Evolutionary conservation across 2,113 vertebrate genomes (phyloP), one percentile per base, ranked within the genome.

Genomic region (Istiophorus platypterus): DNA sequence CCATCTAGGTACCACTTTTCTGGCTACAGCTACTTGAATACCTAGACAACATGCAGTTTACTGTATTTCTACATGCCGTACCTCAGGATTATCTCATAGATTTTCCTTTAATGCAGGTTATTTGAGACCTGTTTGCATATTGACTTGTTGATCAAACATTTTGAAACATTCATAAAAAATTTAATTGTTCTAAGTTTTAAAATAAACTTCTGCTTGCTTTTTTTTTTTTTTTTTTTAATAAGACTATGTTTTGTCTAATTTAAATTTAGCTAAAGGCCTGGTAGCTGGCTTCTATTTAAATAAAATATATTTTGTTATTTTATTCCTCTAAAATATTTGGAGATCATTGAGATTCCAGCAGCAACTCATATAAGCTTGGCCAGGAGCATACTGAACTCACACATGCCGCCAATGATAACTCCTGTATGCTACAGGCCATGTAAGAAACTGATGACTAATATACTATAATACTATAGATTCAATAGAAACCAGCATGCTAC

Each of bases 351-450:
- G 22, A 69, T 63, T 69, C 57, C n/a, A 56, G 31, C 31, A 20
- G 42, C 59, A 26, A 26, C 18, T 64, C 42, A 12, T 18, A 71
- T 65, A 49, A 66, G 27, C 65, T 56, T 59, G 71, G 76, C 71
- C 13, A 22, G 59, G 20, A 62, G 80, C 27, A 51, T 47, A 42
- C 15, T 63, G 34, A 69, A 64, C 41, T 64, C 64, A 66, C 49
- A 76, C 27, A 69, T 58, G 29, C 49, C 42, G 8, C 42, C 56
- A 66, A 66, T 72, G 68, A 59, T 65, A 42, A 72, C 67, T 42
- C 41, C 61, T 73, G 71, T 67, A 69, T 52, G 62, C 73, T 57
- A 24, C 27, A 64, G 69, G 62, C 51, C 63, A 72, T 76, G 49
- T 80, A 51, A 34, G 27, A 71, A 56, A 64, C 57, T 34, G 41